Percentiles rank a stretch among this genome's conserved stretches.
phyloP scores from a whole-genome alignment of 2,888 invertebrate species.

The Callosobruchus maculatus region DNA sequence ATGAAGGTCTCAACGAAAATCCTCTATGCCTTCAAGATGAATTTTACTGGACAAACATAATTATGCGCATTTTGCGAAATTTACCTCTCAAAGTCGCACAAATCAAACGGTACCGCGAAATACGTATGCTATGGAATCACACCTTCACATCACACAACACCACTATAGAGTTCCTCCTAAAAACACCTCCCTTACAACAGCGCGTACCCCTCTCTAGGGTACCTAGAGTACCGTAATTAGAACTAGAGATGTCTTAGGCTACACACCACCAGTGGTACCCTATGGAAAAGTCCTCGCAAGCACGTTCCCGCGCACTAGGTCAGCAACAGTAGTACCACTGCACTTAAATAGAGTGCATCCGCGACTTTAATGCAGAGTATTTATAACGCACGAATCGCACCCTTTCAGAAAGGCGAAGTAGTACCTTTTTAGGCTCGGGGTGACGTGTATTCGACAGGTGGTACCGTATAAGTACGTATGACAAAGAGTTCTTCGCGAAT shows the following conservation, averaged over 20 bases:
- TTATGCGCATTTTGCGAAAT: neutral
- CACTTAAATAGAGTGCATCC: too few relatives aligned
- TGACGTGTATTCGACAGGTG: too few relatives aligned
- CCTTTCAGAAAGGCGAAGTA: too few relatives aligned
- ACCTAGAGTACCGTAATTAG: neutral
- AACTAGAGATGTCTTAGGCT: neutral
- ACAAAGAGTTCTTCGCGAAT: neutral
- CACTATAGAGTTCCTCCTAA: neutral
- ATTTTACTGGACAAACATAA: neutral
- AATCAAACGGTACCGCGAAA: neutral
- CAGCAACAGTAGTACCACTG: too few relatives aligned
- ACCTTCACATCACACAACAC: neutral
- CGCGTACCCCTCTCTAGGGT: neutral
- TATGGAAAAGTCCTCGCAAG: too few relatives aligned
- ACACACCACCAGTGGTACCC: neutral
- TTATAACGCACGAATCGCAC: too few relatives aligned
- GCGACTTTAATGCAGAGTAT: too few relatives aligned
- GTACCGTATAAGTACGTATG: neutral
- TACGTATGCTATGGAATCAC: neutral
- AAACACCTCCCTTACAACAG: neutral
- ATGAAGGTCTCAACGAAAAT: neutral
- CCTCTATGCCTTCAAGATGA: neutral
- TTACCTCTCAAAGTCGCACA: neutral
- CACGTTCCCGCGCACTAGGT: too few relatives aligned
- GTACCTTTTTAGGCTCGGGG: too few relatives aligned